Conservation (phyloP, 2,797 vertebrate genomes). For the Hydrophis major region DNA sequence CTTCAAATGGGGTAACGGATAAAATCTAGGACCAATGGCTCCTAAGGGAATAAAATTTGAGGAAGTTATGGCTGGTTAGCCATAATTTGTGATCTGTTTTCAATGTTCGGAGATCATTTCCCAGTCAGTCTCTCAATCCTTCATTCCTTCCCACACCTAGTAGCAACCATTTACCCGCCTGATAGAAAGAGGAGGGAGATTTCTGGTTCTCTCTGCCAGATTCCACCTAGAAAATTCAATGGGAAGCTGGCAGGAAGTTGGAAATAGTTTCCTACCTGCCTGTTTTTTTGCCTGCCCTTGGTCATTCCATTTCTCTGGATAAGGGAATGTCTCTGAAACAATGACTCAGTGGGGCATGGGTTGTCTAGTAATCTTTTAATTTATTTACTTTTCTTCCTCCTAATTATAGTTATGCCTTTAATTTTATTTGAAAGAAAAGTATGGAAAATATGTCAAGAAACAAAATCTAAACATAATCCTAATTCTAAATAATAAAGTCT, state of each 20-base stretch:
- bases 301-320: not conserved
- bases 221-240: not conserved
- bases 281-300: not conserved
- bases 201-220: not conserved
- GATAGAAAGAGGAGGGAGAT: not conserved
- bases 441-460: not conserved
- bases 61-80: not conserved
- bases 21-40: no score
- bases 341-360: not conserved
- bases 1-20: no score
- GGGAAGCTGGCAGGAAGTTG: not conserved
- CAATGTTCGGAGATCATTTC: not conserved
- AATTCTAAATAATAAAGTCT: not conserved
- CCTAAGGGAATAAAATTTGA: not conserved
- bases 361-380: not conserved
- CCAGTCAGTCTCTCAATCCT: not conserved
- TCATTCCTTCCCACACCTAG: not conserved
- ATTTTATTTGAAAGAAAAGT: not conserved
- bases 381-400: not conserved
- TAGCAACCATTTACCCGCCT: not conserved
- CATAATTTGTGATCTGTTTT: not conserved
- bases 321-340: not conserved
- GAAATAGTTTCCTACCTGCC: not conserved
- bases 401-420: not conserved
- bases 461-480: not conserved